These are phyloP conservation scores for Allobates femoralis DNA, from an alignment of 2,797 vertebrate genomes.

Conservation along the genomic window DNA sequence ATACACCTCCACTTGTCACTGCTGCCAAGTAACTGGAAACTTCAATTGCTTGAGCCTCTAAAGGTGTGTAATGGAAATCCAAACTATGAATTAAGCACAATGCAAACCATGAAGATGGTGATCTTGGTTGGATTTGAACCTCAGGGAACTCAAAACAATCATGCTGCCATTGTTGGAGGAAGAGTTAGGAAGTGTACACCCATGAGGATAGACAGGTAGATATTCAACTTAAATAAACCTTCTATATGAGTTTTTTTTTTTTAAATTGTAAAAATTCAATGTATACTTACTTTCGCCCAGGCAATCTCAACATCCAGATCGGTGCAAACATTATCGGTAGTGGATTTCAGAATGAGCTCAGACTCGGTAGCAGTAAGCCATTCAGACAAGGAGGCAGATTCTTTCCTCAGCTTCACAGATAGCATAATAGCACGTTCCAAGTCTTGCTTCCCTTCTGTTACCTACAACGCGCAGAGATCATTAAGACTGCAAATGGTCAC, in stretches of 20 bases:
- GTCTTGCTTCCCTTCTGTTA: slow-evolving; percentile 96
- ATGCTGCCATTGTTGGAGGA: too few species aligned
- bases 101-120: too few species aligned
- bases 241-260: too few species aligned
- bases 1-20: too few species aligned
- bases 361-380: slow-evolving; percentile 86
- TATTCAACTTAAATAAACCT: not conserved
- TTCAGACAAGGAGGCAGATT: slow-evolving; percentile 81
- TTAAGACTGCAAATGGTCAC: not conserved
- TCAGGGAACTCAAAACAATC: too few species aligned
- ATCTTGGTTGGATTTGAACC: too few species aligned
- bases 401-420: slow-evolving; percentile 87
- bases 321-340: slow-evolving; percentile 82
- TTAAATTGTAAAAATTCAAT: not conserved
- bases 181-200: not conserved
- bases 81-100: too few species aligned
- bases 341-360: slow-evolving; percentile 86
- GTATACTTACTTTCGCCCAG: slow-evolving; percentile 89
- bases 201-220: not conserved
- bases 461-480: slow-evolving; percentile 71
- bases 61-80: too few species aligned
- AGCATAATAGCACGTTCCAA: slow-evolving; percentile 89
- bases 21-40: too few species aligned
- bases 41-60: too few species aligned
- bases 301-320: slow-evolving; percentile 90